Evolutionary conservation across 2,888 invertebrate species (phyloP).

Genomic region (Siphlonurus alternatus): DNA sequence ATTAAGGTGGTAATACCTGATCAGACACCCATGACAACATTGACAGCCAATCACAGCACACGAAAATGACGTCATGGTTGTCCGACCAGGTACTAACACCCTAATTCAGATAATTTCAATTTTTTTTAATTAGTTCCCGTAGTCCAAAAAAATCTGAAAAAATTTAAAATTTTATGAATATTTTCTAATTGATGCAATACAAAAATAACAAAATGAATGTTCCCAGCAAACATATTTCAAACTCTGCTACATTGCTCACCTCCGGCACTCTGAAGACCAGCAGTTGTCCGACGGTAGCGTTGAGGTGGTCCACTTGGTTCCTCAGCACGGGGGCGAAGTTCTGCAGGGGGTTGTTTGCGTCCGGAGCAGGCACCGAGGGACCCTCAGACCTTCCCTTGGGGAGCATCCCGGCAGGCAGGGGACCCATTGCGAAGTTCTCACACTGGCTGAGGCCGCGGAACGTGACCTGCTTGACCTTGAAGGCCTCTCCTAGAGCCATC

Average conservation of each 20-base stretch:
- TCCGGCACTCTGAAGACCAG: slow-evolving; percentile 66
- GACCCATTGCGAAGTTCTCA: slow-evolving; percentile 26
- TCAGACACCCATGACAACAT: too few relatives aligned
- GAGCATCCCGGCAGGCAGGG: slow-evolving; percentile 19
- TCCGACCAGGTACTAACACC: too few relatives aligned
- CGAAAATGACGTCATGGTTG: too few relatives aligned
- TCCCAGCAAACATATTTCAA: too few relatives aligned
- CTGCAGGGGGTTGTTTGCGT: slow-evolving; percentile 34
- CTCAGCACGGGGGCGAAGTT: slow-evolving; percentile 62
- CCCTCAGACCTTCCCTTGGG: not conserved
- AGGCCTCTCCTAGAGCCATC: slow-evolving; percentile 44
- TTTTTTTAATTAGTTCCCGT: too few relatives aligned
- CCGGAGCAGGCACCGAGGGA: slow-evolving; percentile 31
- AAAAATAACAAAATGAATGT: too few relatives aligned
- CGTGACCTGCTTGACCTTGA: slow-evolving; percentile 43
- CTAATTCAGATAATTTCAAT: too few relatives aligned
- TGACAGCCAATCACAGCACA: too few relatives aligned
- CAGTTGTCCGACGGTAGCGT: slow-evolving; percentile 66
- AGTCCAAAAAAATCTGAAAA: too few relatives aligned
- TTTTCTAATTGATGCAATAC: too few relatives aligned
- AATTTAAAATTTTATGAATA: too few relatives aligned
- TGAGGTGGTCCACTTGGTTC: slow-evolving; percentile 71
- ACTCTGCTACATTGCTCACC: slow-evolving; percentile 32
- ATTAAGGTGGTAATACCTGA: too few relatives aligned
- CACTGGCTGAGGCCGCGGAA: slow-evolving; percentile 54